These are phyloP conservation scores for Phania funesta DNA, from an alignment of 2,888 invertebrate species.

Conservation along the genomic window DNA sequence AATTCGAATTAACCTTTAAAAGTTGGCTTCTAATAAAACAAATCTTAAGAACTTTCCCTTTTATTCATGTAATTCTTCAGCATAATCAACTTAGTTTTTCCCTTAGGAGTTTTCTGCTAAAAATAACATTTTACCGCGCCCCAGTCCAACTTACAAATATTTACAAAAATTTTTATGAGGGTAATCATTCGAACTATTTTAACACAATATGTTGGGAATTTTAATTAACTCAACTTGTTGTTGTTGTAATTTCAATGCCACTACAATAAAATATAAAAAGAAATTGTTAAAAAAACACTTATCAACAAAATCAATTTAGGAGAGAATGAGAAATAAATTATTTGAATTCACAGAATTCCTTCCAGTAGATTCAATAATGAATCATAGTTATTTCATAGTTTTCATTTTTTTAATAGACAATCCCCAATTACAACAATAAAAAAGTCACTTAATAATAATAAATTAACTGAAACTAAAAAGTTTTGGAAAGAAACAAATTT, in stretches of 20 bases:
- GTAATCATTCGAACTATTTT: conserved; percentile 53
- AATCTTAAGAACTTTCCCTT: too few species aligned
- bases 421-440: not conserved
- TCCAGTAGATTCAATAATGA: not conserved
- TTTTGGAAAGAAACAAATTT: not conserved
- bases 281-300: conserved; percentile 5
- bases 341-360: conserved; percentile 12
- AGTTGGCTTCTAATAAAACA: too few species aligned
- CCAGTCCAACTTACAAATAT: too few species aligned
- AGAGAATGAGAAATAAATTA: conserved; percentile 6
- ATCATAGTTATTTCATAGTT: conserved; percentile 23
- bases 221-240: conserved; percentile 58
- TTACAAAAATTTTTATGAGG: conserved; percentile 47
- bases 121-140: not conserved
- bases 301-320: conserved; percentile 10
- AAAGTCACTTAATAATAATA: not conserved
- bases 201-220: conserved; percentile 25
- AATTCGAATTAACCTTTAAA: too few species aligned
- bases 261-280: conserved; percentile 18
- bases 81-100: not conserved
- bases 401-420: conserved; percentile 25
- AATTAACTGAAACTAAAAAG: not conserved
- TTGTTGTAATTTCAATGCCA: conserved; percentile 30
- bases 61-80: too few species aligned
- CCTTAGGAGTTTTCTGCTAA: not conserved